Base-by-base conservation (phyloP, 2,113 vertebrate genomes). In the Bufo bufo region DNA sequence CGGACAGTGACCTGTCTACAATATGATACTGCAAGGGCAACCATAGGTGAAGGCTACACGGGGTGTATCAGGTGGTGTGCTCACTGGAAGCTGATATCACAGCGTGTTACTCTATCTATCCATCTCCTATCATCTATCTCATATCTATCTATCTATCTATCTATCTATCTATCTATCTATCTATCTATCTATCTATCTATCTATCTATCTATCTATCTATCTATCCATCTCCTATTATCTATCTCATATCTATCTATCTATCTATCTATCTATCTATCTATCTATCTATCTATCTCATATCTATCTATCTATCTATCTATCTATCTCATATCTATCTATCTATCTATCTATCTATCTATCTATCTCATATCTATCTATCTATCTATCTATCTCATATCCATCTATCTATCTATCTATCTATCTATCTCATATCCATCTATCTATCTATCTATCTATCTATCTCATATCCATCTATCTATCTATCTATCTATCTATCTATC, bases 11-110 rank as follows among this genome's bases (percentile, higher is more conserved):
- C 19, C 72, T 8, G 8, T 61, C 59, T 6, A 66, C 19, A 79
- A 86, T 20, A 54, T 79, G 85, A 86, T 86, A 86, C 85, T 79
- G 75, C 52, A 6, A 86, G 75, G 63, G 77, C 59, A 86, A 11
- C 59, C 85, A 79, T 33, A 50, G 23, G 58, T 33, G 43, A 61
- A 78, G 19, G 49, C 8, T n/a, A 23, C 59, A 49, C 12, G 5
- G 9, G 23, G 19, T 77, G 71, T 77, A 85, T 61, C 84, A 84
- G 82, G 47, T 84, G 82, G 4, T 52, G 75, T 19, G 75, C 49
- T n/a, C 49, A 52, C 1, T 17, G 71, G 43, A 74, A 74, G 71
- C 14, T 20, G 74, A 77, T 77, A 50, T 52, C 74, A 77, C 74
- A 47, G 2, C 13, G 19, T 19, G 47, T 33, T 33, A 33, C 33